Evolutionary conservation across 2,113 vertebrate species (phyloP).

Genomic region (Sakesphorus luctuosus): DNA sequence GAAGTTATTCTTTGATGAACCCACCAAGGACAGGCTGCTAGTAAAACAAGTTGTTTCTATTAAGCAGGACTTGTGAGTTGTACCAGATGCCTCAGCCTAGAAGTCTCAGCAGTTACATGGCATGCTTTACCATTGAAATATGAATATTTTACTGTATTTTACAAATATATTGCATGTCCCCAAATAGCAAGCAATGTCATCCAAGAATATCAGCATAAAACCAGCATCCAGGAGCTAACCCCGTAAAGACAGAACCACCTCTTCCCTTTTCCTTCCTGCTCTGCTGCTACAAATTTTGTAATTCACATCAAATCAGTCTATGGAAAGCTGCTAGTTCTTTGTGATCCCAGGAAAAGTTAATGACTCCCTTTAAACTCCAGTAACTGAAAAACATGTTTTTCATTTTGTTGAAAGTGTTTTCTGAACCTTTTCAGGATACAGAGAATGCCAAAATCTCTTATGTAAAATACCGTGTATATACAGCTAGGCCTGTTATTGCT

Average conservation of each 20-base stretch:
- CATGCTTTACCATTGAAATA: background rate
- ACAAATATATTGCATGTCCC: background rate
- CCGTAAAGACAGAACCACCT: background rate
- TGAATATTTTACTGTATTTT: background rate
- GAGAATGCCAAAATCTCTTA: background rate
- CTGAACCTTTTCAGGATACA: background rate
- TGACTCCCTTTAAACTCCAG: background rate
- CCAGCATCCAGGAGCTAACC: background rate
- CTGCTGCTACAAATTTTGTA: background rate
- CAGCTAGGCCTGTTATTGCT: background rate
- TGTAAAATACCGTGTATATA: accelerated
- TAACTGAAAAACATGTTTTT: background rate
- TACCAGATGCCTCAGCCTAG: background rate
- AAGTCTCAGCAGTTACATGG: background rate
- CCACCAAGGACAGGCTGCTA: background rate
- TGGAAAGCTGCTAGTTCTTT: background rate
- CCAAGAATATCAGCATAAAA: background rate
- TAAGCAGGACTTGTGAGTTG: background rate
- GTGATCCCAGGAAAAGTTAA: background rate
- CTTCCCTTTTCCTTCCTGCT: background rate
- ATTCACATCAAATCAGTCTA: background rate
- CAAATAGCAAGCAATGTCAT: background rate
- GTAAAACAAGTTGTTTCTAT: background rate
- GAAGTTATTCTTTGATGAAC: background rate
- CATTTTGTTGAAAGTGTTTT: background rate